phyloP scores from a whole-genome alignment of 2,113 vertebrate genomes.

The Prinia subflava region DNA sequence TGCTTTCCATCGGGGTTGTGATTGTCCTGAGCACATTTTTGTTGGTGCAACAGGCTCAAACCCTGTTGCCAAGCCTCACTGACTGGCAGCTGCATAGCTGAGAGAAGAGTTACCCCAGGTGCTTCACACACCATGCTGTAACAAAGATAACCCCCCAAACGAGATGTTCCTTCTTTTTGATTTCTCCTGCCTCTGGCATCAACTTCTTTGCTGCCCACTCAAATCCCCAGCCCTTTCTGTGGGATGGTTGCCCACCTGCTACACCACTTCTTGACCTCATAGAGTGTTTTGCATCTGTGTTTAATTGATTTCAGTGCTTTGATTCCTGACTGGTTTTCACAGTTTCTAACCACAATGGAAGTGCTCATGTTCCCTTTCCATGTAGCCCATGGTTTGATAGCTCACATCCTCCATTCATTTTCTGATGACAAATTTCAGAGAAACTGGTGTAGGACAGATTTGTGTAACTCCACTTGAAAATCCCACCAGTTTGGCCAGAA shows the following conservation, averaged over 20 bases:
- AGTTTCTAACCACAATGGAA: background rate
- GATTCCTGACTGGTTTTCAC: background rate
- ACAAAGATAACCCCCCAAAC: background rate
- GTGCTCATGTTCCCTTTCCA: background rate
- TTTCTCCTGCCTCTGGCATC: background rate
- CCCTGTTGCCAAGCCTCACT: background rate
- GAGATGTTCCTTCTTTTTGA: background rate
- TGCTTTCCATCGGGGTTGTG: background rate
- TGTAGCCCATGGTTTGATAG: background rate
- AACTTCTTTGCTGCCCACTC: background rate
- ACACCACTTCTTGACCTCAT: background rate
- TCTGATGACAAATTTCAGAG: background rate
- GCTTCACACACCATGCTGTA: background rate
- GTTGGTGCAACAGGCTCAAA: background rate
- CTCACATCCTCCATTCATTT: background rate
- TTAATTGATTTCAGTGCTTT: background rate
- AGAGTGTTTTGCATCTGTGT: background rate
- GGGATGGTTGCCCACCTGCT: accelerated
- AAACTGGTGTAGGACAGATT: background rate
- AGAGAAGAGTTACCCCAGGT: background rate
- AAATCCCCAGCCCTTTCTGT: background rate
- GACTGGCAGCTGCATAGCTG: background rate
- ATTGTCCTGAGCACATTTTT: background rate
- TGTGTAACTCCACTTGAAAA: background rate
- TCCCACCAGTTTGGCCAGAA: background rate